phyloP scores from a whole-genome alignment of 2,888 invertebrate species.

The Cancer borealis region DNA sequence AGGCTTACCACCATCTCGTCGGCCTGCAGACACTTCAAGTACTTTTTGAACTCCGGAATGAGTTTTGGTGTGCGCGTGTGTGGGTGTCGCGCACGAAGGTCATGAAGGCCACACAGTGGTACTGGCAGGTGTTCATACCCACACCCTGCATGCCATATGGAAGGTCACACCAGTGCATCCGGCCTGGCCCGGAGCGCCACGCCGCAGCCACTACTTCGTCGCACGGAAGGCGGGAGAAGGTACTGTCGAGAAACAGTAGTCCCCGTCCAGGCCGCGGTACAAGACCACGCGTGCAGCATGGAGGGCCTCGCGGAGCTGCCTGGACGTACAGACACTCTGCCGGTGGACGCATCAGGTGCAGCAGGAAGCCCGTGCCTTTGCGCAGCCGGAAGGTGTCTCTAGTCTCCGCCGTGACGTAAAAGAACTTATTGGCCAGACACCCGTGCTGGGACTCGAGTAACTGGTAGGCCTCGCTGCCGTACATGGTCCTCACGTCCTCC shows the following conservation, averaged over 20 bases:
- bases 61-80: background rate
- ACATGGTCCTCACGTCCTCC: too few species aligned
- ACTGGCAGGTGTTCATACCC: background rate
- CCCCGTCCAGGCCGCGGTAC: background rate
- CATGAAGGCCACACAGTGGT: constrained; percentile 17
- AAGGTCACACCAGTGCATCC: background rate
- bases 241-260: background rate
- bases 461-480: too few species aligned
- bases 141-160: background rate
- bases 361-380: too few species aligned
- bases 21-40: too few species aligned
- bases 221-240: background rate
- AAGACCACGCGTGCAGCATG: background rate
- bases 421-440: too few species aligned
- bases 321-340: background rate
- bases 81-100: background rate
- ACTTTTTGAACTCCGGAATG: background rate
- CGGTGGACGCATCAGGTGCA: too few species aligned
- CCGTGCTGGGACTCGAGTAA: too few species aligned
- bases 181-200: background rate
- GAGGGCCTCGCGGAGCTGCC: background rate
- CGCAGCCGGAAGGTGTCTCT: too few species aligned
- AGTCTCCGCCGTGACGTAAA: too few species aligned
- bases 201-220: background rate
- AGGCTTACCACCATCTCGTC: background rate